These are phyloP conservation scores for Sesamia inferens DNA, from an alignment of 2,888 invertebrate genomes.

Conservation along the genomic window DNA sequence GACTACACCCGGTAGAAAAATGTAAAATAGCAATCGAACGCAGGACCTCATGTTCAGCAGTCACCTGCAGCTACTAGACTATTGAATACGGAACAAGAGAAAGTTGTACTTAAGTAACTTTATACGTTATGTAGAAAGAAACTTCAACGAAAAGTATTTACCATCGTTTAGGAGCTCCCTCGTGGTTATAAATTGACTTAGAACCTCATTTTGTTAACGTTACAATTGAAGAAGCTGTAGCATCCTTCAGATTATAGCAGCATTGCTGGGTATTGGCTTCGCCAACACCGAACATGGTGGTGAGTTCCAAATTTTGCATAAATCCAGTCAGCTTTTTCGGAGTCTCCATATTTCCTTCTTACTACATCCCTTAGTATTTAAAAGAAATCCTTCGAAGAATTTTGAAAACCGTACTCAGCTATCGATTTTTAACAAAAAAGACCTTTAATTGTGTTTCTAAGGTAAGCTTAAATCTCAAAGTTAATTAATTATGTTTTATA, in stretches of 20 bases:
- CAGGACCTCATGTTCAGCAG: too few relatives aligned
- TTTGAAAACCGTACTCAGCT: not conserved
- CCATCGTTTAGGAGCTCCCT: too few relatives aligned
- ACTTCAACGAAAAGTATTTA: too few relatives aligned
- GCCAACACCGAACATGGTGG: not conserved
- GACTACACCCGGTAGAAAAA: too few relatives aligned
- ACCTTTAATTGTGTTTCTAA: not conserved
- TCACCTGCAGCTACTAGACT: too few relatives aligned
- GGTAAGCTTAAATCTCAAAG: not conserved
- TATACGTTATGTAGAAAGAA: too few relatives aligned
- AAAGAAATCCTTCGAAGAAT: not conserved
- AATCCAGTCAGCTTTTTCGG: not conserved
- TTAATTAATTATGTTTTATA: conserved; percentile 5
- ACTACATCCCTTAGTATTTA: not conserved
- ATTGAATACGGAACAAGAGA: too few relatives aligned
- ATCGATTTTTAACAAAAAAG: not conserved
- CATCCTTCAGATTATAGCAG: not conserved
- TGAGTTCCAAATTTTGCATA: not conserved
- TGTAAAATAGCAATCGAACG: too few relatives aligned
- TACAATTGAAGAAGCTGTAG: not conserved
- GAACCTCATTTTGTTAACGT: too few relatives aligned
- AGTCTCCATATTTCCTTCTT: not conserved
- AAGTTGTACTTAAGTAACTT: too few relatives aligned
- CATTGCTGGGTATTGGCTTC: not conserved
- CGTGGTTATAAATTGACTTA: not conserved